Conservation (phyloP, 2,797 vertebrate genomes). For the Steatocranus sp. region DNA sequence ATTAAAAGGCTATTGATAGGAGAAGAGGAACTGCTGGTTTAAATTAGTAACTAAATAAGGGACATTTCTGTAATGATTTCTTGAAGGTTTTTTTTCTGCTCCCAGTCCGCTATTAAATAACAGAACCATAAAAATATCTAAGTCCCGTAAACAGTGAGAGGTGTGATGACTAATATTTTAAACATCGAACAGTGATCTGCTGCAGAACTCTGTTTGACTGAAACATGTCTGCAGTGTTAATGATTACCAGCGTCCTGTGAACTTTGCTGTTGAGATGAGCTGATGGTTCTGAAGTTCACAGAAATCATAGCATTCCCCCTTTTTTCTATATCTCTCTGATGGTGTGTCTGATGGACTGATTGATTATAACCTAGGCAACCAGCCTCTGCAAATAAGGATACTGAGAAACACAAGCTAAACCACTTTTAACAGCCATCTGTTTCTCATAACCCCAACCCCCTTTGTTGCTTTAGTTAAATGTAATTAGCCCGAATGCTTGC, state of each 20-base stretch:
- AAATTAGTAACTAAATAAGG: not conserved
- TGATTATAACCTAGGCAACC: not conserved
- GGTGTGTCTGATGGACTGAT: constrained; percentile 34
- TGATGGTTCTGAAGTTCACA: constrained; percentile 50
- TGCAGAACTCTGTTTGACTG: not conserved
- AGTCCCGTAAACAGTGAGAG: not conserved
- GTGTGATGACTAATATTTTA: not conserved
- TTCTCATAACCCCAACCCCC: constrained; percentile 35
- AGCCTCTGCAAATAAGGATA: not conserved
- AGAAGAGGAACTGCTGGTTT: not conserved
- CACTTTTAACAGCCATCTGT: constrained; percentile 42
- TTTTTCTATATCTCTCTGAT: not conserved
- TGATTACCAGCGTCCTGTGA: constrained; percentile 38
- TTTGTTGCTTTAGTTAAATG: constrained; percentile 18
- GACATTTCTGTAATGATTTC: not conserved
- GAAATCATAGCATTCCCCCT: not conserved
- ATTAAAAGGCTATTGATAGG: not conserved
- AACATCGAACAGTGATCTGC: not conserved
- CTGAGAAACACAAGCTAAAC: not conserved
- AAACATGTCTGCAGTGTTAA: constrained; percentile 31
- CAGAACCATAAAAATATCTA: not conserved
- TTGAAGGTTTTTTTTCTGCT: not conserved
- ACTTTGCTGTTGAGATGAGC: constrained; percentile 10
- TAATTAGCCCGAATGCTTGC: constrained; percentile 39
- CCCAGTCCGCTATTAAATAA: not conserved